phyloP scores from a whole-genome alignment of 2,113 vertebrate species.

The Petrocephalus microphthalmus region DNA sequence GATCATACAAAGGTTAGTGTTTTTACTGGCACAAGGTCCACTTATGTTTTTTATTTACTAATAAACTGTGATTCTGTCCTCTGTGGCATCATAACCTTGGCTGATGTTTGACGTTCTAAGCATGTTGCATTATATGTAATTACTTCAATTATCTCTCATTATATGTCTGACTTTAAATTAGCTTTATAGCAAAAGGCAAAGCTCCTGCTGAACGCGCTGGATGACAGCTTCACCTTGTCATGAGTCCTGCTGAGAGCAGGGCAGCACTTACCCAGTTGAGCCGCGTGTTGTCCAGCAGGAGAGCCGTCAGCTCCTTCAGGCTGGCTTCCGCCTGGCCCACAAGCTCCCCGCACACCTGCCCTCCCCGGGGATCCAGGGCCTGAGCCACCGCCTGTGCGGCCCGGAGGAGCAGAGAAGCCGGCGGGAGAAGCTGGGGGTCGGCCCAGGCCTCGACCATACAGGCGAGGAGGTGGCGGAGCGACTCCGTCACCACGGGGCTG shows the following conservation, averaged over 20 bases:
- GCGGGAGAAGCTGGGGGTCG: slow-evolving; percentile 48
- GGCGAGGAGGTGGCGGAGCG: slow-evolving; percentile 68
- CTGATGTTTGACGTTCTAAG: neutral
- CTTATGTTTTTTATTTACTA: neutral
- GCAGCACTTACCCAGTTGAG: slow-evolving; percentile 66
- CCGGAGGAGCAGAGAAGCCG: slow-evolving; percentile 51
- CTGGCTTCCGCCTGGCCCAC: slow-evolving; percentile 63
- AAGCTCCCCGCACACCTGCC: slow-evolving; percentile 55
- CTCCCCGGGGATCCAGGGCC: slow-evolving; percentile 55
- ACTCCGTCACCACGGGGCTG: slow-evolving; percentile 54
- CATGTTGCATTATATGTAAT: neutral
- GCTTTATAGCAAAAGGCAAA: neutral
- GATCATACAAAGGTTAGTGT: neutral
- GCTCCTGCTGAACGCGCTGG: neutral
- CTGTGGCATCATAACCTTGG: neutral
- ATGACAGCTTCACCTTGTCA: neutral
- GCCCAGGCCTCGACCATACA: slow-evolving; percentile 61
- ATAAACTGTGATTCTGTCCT: neutral
- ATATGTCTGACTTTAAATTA: neutral
- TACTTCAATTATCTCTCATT: neutral
- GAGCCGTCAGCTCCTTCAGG: slow-evolving; percentile 60
- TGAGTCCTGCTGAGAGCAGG: neutral
- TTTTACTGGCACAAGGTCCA: neutral
- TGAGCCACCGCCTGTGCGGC: slow-evolving; percentile 54
- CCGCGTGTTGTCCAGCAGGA: slow-evolving; percentile 58